Conservation (phyloP, 2,888 invertebrate genomes). For the Boloria selene region DNA sequence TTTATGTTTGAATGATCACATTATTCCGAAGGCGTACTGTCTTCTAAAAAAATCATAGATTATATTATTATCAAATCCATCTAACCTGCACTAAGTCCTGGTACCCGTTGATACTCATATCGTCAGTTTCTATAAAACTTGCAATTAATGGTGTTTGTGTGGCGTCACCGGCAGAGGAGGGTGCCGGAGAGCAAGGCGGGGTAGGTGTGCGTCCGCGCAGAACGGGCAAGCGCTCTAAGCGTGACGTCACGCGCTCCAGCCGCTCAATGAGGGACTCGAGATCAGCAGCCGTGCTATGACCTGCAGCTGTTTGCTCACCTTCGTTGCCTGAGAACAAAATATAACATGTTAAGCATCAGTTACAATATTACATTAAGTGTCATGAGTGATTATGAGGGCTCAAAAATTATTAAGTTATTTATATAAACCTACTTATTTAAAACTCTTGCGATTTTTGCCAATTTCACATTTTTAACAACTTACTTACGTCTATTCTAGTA, state of each 20-base stretch:
- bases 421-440: too few species aligned
- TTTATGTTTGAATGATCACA: too few species aligned
- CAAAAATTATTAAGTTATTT: too few species aligned
- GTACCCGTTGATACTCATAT: constrained; percentile 90
- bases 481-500: too few species aligned
- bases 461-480: too few species aligned
- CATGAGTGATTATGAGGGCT: too few species aligned
- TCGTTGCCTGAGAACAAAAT: constrained; percentile 67
- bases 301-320: constrained; percentile 68
- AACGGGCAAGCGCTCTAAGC: constrained; percentile 84
- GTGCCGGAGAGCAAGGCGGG: constrained; percentile 59
- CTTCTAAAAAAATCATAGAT: background rate
- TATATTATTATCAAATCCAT: background rate
- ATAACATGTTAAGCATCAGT: background rate
- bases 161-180: constrained; percentile 49
- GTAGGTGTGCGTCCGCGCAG: constrained; percentile 58
- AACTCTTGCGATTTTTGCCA: too few species aligned
- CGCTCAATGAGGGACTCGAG: constrained; percentile 87
- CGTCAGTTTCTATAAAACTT: constrained; percentile 41
- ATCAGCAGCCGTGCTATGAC: constrained; percentile 77
- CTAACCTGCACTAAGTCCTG: constrained; percentile 85
- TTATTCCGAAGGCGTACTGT: too few species aligned
- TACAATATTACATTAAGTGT: too few species aligned
- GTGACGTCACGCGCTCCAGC: constrained; percentile 87
- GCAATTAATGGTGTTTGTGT: constrained; percentile 34